Conservation (phyloP, 2,113 vertebrate species). For the Ursus arctos region DNA sequence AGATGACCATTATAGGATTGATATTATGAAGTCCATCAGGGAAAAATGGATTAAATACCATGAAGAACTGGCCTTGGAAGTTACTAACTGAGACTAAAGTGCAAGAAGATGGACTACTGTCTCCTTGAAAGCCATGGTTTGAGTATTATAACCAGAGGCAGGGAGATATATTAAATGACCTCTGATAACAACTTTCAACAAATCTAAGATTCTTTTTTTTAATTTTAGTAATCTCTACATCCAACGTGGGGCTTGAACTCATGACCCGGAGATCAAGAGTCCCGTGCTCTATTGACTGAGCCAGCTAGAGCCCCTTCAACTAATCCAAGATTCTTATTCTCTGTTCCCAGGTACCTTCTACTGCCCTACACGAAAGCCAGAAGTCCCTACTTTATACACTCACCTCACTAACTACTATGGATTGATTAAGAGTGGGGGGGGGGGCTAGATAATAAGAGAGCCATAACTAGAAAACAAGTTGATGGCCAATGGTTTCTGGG, state of each 20-base stretch:
- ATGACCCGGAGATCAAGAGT: neutral
- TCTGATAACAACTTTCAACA: neutral
- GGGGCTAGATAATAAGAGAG: constrained; percentile 75
- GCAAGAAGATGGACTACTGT: neutral
- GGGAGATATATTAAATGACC: neutral
- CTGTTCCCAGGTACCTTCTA: neutral
- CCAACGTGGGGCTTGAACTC: neutral
- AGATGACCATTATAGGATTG: neutral
- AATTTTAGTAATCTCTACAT: neutral
- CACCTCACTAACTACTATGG: constrained; percentile 75
- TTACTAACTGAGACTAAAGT: neutral
- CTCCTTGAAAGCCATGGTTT: neutral
- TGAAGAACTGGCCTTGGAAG: neutral
- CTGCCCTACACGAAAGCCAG: neutral
- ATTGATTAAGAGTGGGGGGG: constrained; percentile 74
- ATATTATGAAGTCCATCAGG: neutral
- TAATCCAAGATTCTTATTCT: neutral
- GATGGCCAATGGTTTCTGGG: constrained; percentile 13
- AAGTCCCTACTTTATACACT: constrained; percentile 15
- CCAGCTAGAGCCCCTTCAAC: neutral
- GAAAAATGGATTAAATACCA: constrained; percentile 11
- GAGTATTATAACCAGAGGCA: neutral
- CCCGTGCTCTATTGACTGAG: neutral
- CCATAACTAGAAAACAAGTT: constrained; percentile 79
- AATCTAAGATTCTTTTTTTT: neutral